Conservation (phyloP, 2,888 invertebrate species). For the Deladenus siricidicola region DNA sequence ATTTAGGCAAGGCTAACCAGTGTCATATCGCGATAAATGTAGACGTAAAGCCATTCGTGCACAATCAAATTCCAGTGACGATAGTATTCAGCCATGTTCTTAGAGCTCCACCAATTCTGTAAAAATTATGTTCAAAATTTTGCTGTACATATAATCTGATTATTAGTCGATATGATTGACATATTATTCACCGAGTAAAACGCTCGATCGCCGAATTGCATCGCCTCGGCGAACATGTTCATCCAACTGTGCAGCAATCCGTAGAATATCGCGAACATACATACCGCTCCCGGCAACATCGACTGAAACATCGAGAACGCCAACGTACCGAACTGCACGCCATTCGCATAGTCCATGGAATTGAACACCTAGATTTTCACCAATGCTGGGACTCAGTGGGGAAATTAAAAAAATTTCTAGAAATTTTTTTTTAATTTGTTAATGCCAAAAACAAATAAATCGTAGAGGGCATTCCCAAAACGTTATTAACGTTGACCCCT, state of each 20-base stretch:
- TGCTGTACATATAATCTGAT: no score
- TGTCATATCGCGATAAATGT: conserved; percentile 69
- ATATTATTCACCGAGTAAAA: conserved; percentile 65
- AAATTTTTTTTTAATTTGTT: no score
- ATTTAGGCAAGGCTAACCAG: conserved; percentile 12
- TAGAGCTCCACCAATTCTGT: conserved; percentile 88
- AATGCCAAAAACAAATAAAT: no score
- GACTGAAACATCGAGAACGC: conserved; percentile 54
- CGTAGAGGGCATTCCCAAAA: no score
- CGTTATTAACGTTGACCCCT: no score
- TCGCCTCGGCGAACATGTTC: conserved; percentile 80
- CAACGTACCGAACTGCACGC: conserved; percentile 3
- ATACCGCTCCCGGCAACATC: conserved; percentile 61
- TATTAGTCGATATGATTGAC: no score
- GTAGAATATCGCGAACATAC: conserved; percentile 73
- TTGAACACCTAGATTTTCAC: conserved; percentile 4
- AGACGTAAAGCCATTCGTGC: conserved; percentile 83
- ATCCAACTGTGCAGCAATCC: conserved; percentile 76
- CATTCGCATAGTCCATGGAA: conserved; percentile 9
- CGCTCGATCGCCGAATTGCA: conserved; percentile 76
- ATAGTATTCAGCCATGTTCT: conserved; percentile 73
- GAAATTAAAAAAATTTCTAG: no score
- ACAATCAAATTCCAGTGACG: conserved; percentile 92
- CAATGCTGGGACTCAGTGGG: no score
- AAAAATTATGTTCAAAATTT: no score